A percentile compares a stretch with the other conserved stretches of the same genome.
Evolutionary conservation across 1,140 invertebrate genomes (phyloP).

Genomic region (Brachionus rubens): DNA sequence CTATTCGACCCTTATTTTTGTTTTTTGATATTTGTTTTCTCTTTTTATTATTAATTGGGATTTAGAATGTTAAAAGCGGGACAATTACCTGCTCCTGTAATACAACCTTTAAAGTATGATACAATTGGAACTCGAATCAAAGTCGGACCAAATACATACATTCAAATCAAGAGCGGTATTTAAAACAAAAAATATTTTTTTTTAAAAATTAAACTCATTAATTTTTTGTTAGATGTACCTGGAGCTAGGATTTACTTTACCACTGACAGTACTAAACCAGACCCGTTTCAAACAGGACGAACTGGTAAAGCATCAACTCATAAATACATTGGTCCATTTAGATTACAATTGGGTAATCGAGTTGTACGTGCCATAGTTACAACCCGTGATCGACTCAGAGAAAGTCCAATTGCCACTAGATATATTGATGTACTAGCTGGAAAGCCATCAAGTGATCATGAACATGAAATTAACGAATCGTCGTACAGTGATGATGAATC

Average conservation of each 20-base stretch:
- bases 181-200: too few relatives aligned
- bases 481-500: conserved; percentile 41
- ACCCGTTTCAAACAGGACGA: conserved; percentile 56
- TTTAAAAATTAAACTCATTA: background rate
- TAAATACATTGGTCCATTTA: conserved; percentile 59
- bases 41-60: background rate
- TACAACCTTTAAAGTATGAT: conserved; percentile 54
- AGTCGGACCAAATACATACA: conserved; percentile 55
- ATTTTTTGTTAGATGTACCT: conserved; percentile 53
- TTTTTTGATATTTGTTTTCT: background rate
- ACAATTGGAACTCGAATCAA: conserved; percentile 50
- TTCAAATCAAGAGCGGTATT: conserved; percentile 51
- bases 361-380: conserved; percentile 53
- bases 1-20: background rate
- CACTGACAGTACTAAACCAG: conserved; percentile 59
- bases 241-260: conserved; percentile 59
- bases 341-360: conserved; percentile 58
- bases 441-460: background rate
- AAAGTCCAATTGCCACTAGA: conserved; percentile 59
- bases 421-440: conserved; percentile 52
- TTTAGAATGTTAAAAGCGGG: conserved; percentile 59
- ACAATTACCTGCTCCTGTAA: conserved; percentile 56
- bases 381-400: conserved; percentile 55
- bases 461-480: conserved; percentile 37
- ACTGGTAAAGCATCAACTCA: conserved; percentile 56